phyloP scores from a whole-genome alignment of 2,113 vertebrate species.

The Lophius piscatorius region DNA sequence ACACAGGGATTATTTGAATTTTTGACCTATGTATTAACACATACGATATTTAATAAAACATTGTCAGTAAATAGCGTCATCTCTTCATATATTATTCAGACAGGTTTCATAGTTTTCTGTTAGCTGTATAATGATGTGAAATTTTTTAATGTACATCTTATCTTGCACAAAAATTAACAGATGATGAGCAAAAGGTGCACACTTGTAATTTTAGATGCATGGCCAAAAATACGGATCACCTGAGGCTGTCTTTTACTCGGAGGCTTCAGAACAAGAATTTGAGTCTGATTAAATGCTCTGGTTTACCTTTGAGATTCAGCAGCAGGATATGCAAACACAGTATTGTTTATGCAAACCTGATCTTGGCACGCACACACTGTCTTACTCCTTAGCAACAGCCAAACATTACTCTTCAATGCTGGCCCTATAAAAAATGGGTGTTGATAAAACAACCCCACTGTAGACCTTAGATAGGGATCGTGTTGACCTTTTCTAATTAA shows the following conservation, averaged over 20 bases:
- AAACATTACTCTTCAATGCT: slow-evolving; percentile 31
- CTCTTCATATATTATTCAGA: too few species aligned
- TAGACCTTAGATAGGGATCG: too few species aligned
- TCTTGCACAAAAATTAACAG: background rate
- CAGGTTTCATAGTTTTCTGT: background rate
- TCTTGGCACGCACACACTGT: slow-evolving; percentile 27
- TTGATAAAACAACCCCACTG: background rate
- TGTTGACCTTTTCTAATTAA: too few species aligned
- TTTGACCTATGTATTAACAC: slow-evolving; percentile 13
- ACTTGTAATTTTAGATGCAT: background rate
- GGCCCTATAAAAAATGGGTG: background rate
- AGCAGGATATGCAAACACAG: slow-evolving; percentile 65
- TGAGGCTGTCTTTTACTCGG: too few species aligned
- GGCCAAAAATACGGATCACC: too few species aligned
- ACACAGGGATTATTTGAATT: slow-evolving; percentile 30
- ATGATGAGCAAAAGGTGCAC: background rate
- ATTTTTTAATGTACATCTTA: background rate
- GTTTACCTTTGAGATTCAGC: slow-evolving; percentile 30
- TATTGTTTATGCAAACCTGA: slow-evolving; percentile 61
- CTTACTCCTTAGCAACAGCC: slow-evolving; percentile 37
- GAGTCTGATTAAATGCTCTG: slow-evolving; percentile 24
- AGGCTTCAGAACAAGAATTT: slow-evolving; percentile 22
- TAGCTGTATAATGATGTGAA: background rate
- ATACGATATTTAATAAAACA: background rate
- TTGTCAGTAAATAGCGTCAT: background rate